These are phyloP conservation scores for Babylonia areolata DNA, from an alignment of 1,140 invertebrate genomes.

Conservation along the genomic window DNA sequence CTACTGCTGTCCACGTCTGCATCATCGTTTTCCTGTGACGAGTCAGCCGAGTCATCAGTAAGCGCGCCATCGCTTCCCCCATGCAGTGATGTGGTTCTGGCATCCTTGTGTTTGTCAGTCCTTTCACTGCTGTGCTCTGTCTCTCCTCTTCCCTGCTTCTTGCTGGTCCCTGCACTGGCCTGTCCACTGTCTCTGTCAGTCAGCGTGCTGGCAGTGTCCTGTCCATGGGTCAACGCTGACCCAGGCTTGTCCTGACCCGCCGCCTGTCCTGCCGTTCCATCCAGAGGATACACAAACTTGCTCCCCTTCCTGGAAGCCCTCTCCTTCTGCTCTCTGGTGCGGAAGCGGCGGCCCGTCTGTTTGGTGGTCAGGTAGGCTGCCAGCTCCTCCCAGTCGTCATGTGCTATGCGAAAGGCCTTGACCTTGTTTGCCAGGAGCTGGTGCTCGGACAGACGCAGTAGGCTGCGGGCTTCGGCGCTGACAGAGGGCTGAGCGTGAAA, in stretches of 20 bases:
- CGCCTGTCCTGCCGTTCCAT: slow-evolving; percentile 26
- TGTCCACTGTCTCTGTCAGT: not conserved
- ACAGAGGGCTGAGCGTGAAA: slow-evolving; percentile 45
- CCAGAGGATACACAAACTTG: slow-evolving; percentile 45
- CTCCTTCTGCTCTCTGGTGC: slow-evolving; percentile 55
- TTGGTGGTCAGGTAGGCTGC: slow-evolving; percentile 57
- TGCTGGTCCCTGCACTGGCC: not conserved
- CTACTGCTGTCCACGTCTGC: no score
- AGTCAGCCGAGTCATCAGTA: no score
- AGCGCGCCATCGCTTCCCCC: no score
- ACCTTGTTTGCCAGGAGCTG: slow-evolving; percentile 50
- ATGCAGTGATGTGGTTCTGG: no score
- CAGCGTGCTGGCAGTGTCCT: no score
- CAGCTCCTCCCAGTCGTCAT: slow-evolving; percentile 63
- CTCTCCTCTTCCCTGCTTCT: no score
- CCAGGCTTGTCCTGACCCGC: slow-evolving; percentile 17
- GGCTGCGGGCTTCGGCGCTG: slow-evolving; percentile 45
- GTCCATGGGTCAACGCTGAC: no score
- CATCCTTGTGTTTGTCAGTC: no score
- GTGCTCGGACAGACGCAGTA: slow-evolving; percentile 58
- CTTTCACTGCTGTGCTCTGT: no score
- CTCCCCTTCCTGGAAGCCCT: slow-evolving; percentile 37
- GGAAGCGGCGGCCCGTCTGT: slow-evolving; percentile 57
- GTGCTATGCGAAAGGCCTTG: slow-evolving; percentile 52
- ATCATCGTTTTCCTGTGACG: no score